Percentiles rank a stretch among this genome's conserved stretches.
Evolutionary conservation across 2,113 vertebrate genomes (phyloP).

Genomic region (Engystomops pustulosus): DNA sequence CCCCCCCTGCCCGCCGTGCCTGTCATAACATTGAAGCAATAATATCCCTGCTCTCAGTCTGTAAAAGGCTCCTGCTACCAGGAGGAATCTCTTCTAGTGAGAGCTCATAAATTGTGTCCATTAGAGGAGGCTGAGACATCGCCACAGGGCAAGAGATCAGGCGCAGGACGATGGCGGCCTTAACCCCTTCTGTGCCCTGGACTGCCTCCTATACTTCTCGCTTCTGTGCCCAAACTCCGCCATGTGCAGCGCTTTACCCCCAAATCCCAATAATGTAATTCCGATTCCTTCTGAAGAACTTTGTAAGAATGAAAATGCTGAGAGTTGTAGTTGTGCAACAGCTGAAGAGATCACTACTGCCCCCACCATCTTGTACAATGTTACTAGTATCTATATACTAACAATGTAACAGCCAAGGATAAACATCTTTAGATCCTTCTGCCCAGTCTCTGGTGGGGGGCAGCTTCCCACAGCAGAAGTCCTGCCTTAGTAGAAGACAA

Average conservation of each 20-base stretch:
- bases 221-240: no score
- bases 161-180: neutral
- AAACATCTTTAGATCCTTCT: no score
- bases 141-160: neutral
- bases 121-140: conserved; percentile 16
- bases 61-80: conserved; percentile 4
- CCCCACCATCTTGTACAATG: no score
- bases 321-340: neutral
- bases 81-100: neutral
- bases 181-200: conserved; percentile 22
- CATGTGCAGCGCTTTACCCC: no score
- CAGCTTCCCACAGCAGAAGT: no score
- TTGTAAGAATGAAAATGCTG: neutral
- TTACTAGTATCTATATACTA: no score
- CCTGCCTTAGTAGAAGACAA: no score
- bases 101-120: conserved; percentile 33
- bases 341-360: no score
- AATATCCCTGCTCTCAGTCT: neutral
- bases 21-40: conserved; percentile 23
- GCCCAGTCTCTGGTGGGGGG: no score
- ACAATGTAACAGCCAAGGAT: no score
- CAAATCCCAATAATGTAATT: no score
- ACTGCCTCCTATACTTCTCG: no score
- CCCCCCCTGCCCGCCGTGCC: neutral
- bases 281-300: neutral